A percentile compares a stretch with the other conserved stretches of the same genome.
These are phyloP conservation scores for Hippocampus guttulatus DNA, from an alignment of 2,113 vertebrate genomes.

Conservation along the genomic window DNA sequence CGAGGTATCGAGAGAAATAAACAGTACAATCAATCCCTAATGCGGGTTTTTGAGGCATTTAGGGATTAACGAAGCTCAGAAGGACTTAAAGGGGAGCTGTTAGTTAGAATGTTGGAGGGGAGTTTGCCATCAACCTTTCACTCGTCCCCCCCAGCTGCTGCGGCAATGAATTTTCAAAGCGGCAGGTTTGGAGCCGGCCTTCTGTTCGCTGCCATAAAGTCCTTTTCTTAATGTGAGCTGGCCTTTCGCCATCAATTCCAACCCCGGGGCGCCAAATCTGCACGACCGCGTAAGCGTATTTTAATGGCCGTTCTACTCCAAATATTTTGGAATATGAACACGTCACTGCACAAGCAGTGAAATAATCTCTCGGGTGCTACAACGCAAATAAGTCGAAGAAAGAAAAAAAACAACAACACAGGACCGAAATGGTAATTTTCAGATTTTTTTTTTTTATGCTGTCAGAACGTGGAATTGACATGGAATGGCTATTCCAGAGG, in stretches of 20 bases:
- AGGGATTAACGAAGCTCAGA: slow-evolving; percentile 55
- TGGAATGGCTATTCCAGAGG: not conserved
- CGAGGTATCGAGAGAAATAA: slow-evolving; percentile 58
- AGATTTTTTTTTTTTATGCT: not conserved
- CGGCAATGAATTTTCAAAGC: slow-evolving; percentile 51
- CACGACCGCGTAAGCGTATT: slow-evolving; percentile 6
- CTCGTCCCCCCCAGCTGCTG: slow-evolving; percentile 47
- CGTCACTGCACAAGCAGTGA: not conserved
- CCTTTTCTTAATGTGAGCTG: slow-evolving; percentile 31
- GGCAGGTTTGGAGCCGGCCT: slow-evolving; percentile 15
- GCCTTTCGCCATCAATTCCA: slow-evolving; percentile 43
- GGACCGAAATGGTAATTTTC: not conserved
- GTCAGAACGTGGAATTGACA: not conserved
- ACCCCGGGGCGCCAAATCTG: slow-evolving; percentile 22
- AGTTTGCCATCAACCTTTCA: slow-evolving; percentile 60
- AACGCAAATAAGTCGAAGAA: not conserved
- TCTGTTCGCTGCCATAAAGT: slow-evolving; percentile 37
- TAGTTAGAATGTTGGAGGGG: slow-evolving; percentile 49
- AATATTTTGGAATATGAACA: slow-evolving; percentile 3
- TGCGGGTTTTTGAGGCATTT: slow-evolving; percentile 50
- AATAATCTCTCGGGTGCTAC: not conserved
- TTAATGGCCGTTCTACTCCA: not conserved
- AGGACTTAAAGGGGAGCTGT: slow-evolving; percentile 52
- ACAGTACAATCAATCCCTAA: slow-evolving; percentile 53
- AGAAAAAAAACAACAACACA: too few relatives aligned